Evolutionary conservation across 2,797 vertebrate genomes (phyloP).

Genomic region (Heterohyrax brucei): DNA sequence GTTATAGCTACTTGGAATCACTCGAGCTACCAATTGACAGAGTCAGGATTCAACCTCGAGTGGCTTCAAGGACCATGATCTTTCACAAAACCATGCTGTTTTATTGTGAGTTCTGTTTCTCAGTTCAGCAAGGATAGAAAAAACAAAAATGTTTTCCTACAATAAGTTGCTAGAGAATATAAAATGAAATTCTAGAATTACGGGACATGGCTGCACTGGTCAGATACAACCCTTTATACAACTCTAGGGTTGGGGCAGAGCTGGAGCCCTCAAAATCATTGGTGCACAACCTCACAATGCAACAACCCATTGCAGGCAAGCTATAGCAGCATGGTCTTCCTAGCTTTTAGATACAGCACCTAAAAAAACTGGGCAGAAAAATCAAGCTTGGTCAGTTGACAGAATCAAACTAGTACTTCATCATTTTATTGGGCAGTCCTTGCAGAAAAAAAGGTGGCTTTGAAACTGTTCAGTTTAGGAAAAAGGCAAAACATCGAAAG

Average conservation of each 20-base stretch:
- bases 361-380: neutral
- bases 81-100: constrained; percentile 28
- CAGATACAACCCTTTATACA: neutral
- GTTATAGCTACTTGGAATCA: neutral
- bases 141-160: neutral
- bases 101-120: neutral
- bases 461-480: constrained; percentile 1
- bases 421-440: neutral
- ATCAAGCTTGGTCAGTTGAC: neutral
- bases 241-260: neutral
- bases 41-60: neutral
- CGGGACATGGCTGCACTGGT: neutral
- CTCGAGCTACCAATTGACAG: neutral
- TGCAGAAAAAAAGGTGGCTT: neutral
- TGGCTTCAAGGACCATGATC: neutral
- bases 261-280: neutral
- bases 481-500: neutral
- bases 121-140: neutral
- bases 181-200: neutral
- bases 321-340: neutral
- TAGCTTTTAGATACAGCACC: neutral
- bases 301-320: neutral
- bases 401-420: neutral
- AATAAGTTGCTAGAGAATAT: neutral
- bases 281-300: neutral